Conservation (phyloP, 2,797 vertebrate genomes). For the Oreonectes daqikongensis region DNA sequence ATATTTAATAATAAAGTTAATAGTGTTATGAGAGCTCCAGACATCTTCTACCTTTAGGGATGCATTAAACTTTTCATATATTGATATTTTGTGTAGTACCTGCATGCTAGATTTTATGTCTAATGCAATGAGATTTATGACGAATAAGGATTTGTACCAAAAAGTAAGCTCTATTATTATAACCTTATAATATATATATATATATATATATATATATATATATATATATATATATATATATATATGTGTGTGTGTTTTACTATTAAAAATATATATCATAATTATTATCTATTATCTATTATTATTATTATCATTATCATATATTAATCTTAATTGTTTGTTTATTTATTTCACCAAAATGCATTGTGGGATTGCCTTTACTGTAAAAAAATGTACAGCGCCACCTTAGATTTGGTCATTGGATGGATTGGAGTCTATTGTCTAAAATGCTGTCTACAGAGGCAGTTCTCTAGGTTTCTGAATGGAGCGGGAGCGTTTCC, state of each 20-base stretch:
- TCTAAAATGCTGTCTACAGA: conserved; percentile 13
- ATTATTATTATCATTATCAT: background rate
- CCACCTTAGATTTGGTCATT: background rate
- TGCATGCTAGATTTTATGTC: background rate
- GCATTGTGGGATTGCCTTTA: conserved; percentile 1
- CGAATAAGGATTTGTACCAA: background rate
- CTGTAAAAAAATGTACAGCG: background rate
- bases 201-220: no score
- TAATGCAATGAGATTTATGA: background rate
- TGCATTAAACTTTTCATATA: background rate
- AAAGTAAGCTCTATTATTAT: background rate
- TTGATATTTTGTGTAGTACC: background rate
- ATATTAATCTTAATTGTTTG: no score
- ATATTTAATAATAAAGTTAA: background rate
- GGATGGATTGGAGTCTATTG: background rate
- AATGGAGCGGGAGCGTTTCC: background rate
- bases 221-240: no score
- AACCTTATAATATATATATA: no score
- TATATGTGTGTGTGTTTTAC: no score
- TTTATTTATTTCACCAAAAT: background rate
- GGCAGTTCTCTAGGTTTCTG: background rate
- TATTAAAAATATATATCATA: no score
- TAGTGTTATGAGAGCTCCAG: background rate
- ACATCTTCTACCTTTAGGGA: background rate
- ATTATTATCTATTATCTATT: no score